Conservation (phyloP, 2,888 invertebrate genomes). For the Salpingus planirostris region DNA sequence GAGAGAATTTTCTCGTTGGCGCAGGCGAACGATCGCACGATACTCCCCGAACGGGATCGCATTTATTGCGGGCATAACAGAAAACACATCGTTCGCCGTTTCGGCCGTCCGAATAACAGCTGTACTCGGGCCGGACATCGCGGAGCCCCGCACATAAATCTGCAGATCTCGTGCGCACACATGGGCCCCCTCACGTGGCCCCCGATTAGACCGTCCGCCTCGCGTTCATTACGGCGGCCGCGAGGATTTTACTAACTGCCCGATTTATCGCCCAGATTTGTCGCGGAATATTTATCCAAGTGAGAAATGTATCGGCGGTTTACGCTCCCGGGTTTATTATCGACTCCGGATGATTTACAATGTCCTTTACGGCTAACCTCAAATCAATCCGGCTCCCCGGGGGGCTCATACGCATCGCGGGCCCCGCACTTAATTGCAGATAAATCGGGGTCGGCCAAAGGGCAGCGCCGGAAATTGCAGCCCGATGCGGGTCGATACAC, state of each 20-base stretch:
- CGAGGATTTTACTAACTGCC: slow-evolving; percentile 42
- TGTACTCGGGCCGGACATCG: slow-evolving; percentile 19
- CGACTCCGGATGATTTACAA: no score
- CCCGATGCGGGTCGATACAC: no score
- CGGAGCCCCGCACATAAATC: slow-evolving; percentile 29
- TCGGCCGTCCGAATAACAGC: slow-evolving; percentile 30
- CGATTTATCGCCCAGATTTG: slow-evolving; percentile 41
- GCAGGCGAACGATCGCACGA: no score
- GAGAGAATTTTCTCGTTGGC: no score
- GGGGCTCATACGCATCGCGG: no score
- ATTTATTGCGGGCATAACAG: slow-evolving; percentile 22
- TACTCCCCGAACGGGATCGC: slow-evolving; percentile 30
- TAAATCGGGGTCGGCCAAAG: no score
- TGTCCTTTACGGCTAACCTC: no score
- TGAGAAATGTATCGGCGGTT: slow-evolving; percentile 37
- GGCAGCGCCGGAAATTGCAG: no score
- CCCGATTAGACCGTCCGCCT: slow-evolving; percentile 43
- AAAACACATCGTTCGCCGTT: slow-evolving; percentile 30
- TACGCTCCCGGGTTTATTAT: slow-evolving; percentile 31
- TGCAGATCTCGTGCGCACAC: slow-evolving; percentile 30
- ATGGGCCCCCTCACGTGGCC: slow-evolving; percentile 37
- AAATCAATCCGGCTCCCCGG: no score
- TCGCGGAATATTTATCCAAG: slow-evolving; percentile 36
- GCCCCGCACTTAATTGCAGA: no score
- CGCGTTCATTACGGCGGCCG: slow-evolving; percentile 37